These are phyloP conservation scores for Limnephilus marmoratus DNA, from an alignment of 2,888 invertebrate species.

Conservation along the genomic window DNA sequence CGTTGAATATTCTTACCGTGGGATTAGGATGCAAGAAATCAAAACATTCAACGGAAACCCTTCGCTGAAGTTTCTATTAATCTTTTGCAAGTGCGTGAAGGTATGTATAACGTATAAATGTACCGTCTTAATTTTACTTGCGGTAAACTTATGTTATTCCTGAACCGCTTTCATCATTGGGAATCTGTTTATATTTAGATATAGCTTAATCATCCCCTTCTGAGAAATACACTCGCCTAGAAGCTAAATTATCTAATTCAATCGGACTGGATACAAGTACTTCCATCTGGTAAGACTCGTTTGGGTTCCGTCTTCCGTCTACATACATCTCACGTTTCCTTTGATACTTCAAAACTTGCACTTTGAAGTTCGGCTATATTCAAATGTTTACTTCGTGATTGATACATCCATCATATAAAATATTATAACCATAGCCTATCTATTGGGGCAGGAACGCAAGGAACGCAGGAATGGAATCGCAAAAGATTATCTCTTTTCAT, in stretches of 20 bases:
- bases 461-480: neutral
- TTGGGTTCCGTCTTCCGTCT: neutral
- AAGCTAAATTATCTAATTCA: neutral
- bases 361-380: neutral
- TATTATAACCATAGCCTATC: neutral
- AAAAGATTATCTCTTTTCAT: neutral
- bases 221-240: neutral
- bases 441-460: neutral
- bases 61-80: neutral
- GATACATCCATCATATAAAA: neutral
- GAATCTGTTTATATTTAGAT: neutral
- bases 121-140: neutral
- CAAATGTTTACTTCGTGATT: neutral
- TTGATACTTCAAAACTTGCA: neutral
- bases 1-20: neutral
- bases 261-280: neutral
- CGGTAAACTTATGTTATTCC: neutral
- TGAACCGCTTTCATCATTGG: neutral
- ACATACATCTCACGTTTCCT: neutral
- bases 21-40: neutral
- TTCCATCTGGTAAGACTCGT: conserved; percentile 2
- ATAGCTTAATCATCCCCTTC: neutral
- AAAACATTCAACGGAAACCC: neutral
- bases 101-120: neutral
- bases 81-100: neutral